phyloP scores from a whole-genome alignment of 2,113 vertebrate genomes.

The Ciconia boyciana region DNA sequence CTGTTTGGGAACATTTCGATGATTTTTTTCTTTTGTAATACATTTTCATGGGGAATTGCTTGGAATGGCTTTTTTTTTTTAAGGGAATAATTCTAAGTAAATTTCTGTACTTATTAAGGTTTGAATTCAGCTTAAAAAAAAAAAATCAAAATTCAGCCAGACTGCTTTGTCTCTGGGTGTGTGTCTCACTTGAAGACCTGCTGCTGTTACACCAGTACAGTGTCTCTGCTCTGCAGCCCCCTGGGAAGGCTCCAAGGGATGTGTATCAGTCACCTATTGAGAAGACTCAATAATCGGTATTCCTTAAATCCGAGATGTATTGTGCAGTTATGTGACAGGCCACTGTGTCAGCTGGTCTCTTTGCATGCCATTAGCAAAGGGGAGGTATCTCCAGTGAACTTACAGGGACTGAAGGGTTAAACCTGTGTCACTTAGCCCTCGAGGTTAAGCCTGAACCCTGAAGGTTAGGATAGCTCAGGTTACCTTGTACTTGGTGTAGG shows the following conservation, averaged over 20 bases:
- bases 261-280: neutral
- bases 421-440: fast-evolving
- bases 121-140: neutral
- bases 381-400: neutral
- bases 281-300: neutral
- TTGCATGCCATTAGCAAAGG: neutral
- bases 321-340: neutral
- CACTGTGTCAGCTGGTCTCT: neutral
- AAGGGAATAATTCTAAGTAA: neutral
- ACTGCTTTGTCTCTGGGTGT: neutral
- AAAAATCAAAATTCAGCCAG: neutral
- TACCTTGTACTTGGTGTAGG: neutral
- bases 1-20: neutral
- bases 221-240: neutral
- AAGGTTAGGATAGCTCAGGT: neutral
- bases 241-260: neutral
- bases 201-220: neutral
- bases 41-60: neutral
- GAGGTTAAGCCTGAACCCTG: neutral
- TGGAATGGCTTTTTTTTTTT: neutral
- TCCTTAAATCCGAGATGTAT: neutral
- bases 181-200: neutral
- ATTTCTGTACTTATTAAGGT: neutral
- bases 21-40: neutral
- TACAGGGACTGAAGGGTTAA: neutral